Evolutionary conservation across 2,797 vertebrate genomes (phyloP), one percentile per base, ranked within the genome.

Genomic region (Poliocrania exsul): DNA sequence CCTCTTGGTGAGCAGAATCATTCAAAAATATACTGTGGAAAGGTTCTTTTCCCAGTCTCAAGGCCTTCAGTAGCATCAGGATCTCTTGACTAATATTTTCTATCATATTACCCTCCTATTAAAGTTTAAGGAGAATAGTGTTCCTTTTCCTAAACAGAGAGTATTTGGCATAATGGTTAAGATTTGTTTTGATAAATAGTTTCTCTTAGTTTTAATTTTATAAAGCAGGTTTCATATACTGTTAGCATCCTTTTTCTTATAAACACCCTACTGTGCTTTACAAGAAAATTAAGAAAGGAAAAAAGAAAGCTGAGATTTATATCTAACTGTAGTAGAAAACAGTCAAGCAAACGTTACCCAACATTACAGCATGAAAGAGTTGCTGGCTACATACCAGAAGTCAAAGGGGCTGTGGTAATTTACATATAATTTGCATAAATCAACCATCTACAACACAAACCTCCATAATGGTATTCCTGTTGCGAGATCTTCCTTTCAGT

Each of bases 391-490:
- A 10, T 66, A 56, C 75, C 87, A 95, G 70, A 83, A 96, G 87
- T 87, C 86, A 78, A 57, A 93, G 58, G 50, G 54, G 24, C 40
- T 2, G 0, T 46, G n/a, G 13, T 92, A 6, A 95, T 94, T 93
- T 92, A 15, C 85, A 92, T 90, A 21, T 35, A 33, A 60, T 96
- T 96, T 93, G 54, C 93, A 94, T 96, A 64, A 93, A 75, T 8
- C 2, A 33, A 44, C 46, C 47, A 84, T 84, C 38, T 86, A 51
- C 17, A 4, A 10, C 57, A 62, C 50, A 86, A 42, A 62, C 47
- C 33, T 78, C 20, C 5, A 0, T 80, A 90, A 49, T 42, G 64
- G 29, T 16, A 13, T 86, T 91, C 65, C 71, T 83, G 44, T 86
- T 82, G 50, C 38, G 81, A 84, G 62, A 38, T 69, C 72, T 81